Base-by-base conservation (phyloP, 2,888 invertebrate genomes). In the Andrena haemorrhoa region DNA sequence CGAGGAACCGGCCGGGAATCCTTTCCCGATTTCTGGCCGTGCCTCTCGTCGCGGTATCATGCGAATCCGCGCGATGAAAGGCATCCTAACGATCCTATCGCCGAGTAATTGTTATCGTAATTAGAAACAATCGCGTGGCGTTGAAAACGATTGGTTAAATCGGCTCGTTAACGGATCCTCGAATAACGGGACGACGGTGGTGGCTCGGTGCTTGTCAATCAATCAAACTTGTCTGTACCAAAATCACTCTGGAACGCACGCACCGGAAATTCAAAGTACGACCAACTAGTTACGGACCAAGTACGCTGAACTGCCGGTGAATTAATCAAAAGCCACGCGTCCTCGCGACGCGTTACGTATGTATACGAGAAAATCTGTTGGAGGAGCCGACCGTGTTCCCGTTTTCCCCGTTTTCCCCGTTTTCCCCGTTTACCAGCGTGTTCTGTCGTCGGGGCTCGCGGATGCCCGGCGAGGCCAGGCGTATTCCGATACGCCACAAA, bases 211-310 rank as follows among this genome's bases (percentile, higher is more conserved):
- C 68, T 86, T 74, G 41, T 41, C 41, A 41, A 41, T 41, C 75
- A 82, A 86, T 86, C 86, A 85, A 86, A 84, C 66, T 35, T 80
- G 65, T 74, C 79, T 78, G 78, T 83, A 86, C 78, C 86, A 79
- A 86, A 86, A 84, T 78, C 83, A 81, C 53, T 72, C 78, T 61
- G 68, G 53, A 78, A 78, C 56, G 51, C 51, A 65, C 78, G 78
- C 82, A 76, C 87, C 86, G 88, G 83, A 68, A 77, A 65, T 88
- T 86, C 88, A 83, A 86, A 85, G 88, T 88, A 88, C 88, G 88
- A 88, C 88, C 88, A 88, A 88, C 83, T 88, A 88, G 82, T 83
- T 83, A 87, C 87, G 88, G 88, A 88, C 88, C 88, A 88, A 88
- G 88, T 88, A 88, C 88, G 85, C 88, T 86, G 88, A 88, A 87